Evolutionary conservation across 2,113 vertebrate species (phyloP), one percentile per base, ranked within the genome.

Genomic region (Sprattus sprattus): DNA sequence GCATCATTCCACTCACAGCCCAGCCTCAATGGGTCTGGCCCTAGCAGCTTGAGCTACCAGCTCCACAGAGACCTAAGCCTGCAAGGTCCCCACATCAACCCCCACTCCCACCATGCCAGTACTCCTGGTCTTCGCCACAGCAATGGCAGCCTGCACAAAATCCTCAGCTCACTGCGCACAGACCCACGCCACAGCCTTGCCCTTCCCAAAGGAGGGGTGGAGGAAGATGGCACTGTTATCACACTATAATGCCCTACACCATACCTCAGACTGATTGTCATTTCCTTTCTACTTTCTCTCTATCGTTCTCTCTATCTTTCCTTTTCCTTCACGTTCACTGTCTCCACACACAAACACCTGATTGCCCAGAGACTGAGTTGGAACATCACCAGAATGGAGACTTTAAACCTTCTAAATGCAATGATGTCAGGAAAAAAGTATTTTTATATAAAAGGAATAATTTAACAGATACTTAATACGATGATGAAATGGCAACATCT

Each of bases 141-240:
- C 95, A 98, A 97, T 0, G 97, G 96, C 92, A 97, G 95, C 92
- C 95, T 98, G 89, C 97, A 97, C 93, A 95, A 97, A 96, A 96
- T 99, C 86, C 95, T 99, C 90, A 98, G 95, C 93, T 97, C 97
- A 83, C 93, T 99, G 93, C 97, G 96, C 93, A 94, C 97, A 52
- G 97, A 98, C 93, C 97, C 97, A 50, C 95, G 98, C n/a, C 95
- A 99, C 92, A 98, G 97, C 90, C 95, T 99, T 83, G 95, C 95
- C 25, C 95, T 99, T 88, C 98, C 97, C 39, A 95, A 95, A 15
- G 98, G 98, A 54, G 97, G 97, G 0, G 96, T 99, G 94, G 95
- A 99, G 93, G 98, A 99, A 91, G 98, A 99, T 0, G 97, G 98
- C 87, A 99, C 98, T 0, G 97, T 99, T 54, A 97, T 99, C 87